Evolutionary conservation across 1,140 invertebrate species (phyloP).

Genomic region (Whitmania pigra): DNA sequence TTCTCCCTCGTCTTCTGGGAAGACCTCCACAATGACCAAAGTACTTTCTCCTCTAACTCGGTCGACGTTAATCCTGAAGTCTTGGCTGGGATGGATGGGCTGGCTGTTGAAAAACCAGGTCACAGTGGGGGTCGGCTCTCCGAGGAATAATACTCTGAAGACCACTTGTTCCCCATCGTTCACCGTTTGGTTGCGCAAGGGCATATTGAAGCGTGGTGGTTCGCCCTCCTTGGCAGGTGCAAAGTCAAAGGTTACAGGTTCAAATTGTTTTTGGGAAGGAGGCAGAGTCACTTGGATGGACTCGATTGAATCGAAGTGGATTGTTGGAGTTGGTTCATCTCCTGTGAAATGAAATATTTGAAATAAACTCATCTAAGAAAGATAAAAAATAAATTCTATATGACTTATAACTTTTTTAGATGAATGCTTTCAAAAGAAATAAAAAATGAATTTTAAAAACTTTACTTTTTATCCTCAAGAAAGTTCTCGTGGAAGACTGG

Average conservation of each 20-base stretch:
- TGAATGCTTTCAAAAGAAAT: not conserved
- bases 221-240: constrained; percentile 11
- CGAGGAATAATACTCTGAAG: constrained; percentile 33
- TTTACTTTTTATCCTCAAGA: constrained; percentile 21
- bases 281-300: not conserved
- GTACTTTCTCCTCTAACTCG: constrained; percentile 32
- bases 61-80: constrained; percentile 37
- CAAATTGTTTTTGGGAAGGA: not conserved
- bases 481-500: constrained; percentile 63
- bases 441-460: not conserved
- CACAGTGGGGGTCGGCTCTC: constrained; percentile 35
- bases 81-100: constrained; percentile 32
- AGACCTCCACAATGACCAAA: constrained; percentile 74
- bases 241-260: not conserved
- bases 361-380: not conserved
- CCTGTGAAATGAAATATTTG: not conserved
- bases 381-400: not conserved
- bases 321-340: not conserved
- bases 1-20: constrained; percentile 78
- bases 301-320: constrained; percentile 8
- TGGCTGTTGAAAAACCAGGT: constrained; percentile 40
- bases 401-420: too few species aligned
- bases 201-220: constrained; percentile 35
- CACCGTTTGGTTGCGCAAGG: constrained; percentile 33
- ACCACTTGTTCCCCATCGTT: constrained; percentile 35